Conservation (phyloP, 2,797 vertebrate species). For the Eospalax fontanierii region DNA sequence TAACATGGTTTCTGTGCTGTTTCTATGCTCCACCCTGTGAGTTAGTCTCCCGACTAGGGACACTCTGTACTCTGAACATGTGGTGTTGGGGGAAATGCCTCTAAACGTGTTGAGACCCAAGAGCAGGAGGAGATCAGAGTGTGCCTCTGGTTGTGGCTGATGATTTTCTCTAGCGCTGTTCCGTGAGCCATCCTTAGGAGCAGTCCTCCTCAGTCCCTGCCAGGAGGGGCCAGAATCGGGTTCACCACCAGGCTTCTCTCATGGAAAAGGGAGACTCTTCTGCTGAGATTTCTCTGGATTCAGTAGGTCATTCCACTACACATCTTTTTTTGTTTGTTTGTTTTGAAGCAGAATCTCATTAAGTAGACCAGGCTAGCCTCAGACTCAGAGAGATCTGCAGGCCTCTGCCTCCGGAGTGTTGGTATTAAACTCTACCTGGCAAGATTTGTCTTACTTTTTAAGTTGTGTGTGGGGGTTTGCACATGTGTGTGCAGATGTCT, state of each 20-base stretch:
- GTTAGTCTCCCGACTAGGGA: background rate
- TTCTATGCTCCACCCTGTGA: background rate
- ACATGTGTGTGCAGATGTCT: background rate
- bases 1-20: background rate
- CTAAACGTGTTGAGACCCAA: background rate
- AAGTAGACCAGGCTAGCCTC: background rate
- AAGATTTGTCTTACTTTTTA: background rate
- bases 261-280: background rate
- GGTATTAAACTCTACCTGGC: background rate
- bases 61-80: background rate
- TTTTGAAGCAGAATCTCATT: background rate
- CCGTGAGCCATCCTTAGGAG: background rate
- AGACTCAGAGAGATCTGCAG: background rate
- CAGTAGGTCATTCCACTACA: background rate
- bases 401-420: background rate
- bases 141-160: background rate
- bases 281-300: background rate
- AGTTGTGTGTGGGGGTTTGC: background rate
- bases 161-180: slow-evolving; percentile 16
- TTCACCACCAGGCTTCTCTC: background rate
- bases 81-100: background rate
- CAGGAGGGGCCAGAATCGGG: background rate
- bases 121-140: background rate
- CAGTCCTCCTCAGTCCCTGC: background rate
- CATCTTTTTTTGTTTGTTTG: background rate